Percentiles rank a stretch among this genome's conserved stretches.
phyloP scores from a whole-genome alignment of 2,797 vertebrate species.

The Podargus strigoides region DNA sequence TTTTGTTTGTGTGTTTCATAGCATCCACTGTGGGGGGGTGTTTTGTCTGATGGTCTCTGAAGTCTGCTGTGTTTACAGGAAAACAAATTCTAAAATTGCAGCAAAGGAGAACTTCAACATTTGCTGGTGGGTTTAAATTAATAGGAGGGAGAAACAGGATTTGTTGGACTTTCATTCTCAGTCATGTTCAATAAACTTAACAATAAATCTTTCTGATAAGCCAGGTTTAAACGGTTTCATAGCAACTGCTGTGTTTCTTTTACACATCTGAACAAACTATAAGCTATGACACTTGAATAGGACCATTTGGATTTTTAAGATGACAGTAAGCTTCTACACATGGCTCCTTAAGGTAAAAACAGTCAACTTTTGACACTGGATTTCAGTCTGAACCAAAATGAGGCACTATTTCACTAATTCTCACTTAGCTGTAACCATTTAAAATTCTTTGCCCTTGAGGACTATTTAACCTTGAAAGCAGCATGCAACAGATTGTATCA shows the following conservation, averaged over 20 bases:
- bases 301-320: neutral
- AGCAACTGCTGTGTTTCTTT: neutral
- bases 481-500: too few species aligned
- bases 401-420: neutral
- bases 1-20: neutral
- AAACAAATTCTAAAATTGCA: neutral
- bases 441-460: constrained; percentile 40
- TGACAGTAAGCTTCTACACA: neutral
- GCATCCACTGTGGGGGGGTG: neutral
- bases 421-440: constrained; percentile 44
- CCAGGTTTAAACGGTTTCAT: neutral
- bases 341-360: neutral
- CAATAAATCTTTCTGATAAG: neutral
- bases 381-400: constrained; percentile 39
- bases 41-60: neutral
- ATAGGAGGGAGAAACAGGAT: neutral
- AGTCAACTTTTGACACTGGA: neutral
- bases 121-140: neutral
- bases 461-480: constrained; percentile 50
- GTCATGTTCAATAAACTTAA: neutral
- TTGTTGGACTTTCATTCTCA: neutral
- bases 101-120: neutral
- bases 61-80: neutral
- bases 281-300: neutral
- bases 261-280: neutral